phyloP scores from a whole-genome alignment of 2,113 vertebrate genomes.

The Eulemur macaco region DNA sequence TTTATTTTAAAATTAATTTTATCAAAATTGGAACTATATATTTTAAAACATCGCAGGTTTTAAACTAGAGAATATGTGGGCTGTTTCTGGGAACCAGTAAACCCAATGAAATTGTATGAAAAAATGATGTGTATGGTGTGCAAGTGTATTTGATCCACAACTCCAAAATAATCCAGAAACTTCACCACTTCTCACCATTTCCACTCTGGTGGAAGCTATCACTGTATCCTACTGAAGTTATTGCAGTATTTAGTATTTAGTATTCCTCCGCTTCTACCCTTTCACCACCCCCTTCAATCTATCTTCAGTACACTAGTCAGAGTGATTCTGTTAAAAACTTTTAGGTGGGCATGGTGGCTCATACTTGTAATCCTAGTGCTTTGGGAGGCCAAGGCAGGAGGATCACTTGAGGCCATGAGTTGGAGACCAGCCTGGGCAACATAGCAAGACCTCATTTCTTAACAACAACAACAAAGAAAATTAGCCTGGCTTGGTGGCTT shows the following conservation, averaged over 20 bases:
- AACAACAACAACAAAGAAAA: no score
- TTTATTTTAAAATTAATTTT: not conserved
- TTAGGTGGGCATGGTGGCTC: not conserved
- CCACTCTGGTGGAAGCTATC: not conserved
- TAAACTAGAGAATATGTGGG: not conserved
- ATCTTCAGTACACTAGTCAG: not conserved
- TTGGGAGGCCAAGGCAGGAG: not conserved
- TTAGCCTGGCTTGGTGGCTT: no score
- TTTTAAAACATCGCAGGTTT: not conserved
- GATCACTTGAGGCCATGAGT: not conserved
- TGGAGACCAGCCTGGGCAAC: not conserved
- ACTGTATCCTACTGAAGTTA: not conserved
- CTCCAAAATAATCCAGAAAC: not conserved
- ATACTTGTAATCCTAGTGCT: not conserved
- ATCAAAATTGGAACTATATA: not conserved
- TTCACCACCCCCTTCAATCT: no score
- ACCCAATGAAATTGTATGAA: not conserved
- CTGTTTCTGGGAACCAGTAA: not conserved
- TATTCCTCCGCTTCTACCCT: not conserved
- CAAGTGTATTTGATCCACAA: not conserved
- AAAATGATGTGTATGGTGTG: not conserved
- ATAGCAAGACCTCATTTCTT: not conserved
- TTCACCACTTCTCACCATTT: not conserved
- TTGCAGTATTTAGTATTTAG: not conserved
- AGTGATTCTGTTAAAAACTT: no score